phyloP scores from a whole-genome alignment of 2,797 vertebrate genomes.

The Apogon hyalosoma region DNA sequence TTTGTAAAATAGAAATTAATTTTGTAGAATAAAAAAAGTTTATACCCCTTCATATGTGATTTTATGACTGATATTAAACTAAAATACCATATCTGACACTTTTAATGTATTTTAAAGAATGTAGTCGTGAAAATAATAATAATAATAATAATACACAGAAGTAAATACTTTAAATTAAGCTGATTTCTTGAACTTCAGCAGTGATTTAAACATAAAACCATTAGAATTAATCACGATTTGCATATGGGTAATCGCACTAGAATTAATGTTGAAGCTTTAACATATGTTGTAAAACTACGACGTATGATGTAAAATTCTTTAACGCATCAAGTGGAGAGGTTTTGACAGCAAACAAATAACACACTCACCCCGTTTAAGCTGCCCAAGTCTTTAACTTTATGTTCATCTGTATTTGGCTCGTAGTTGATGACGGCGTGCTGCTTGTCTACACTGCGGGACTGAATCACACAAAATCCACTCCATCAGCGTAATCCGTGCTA shows the following conservation, averaged over 20 bases:
- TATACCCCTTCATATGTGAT: background rate
- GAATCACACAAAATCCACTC: slow-evolving; percentile 63
- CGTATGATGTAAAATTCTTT: background rate
- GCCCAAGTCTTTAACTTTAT: slow-evolving; percentile 96
- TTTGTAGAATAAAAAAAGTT: background rate
- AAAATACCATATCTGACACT: too few relatives aligned
- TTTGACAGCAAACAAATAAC: background rate
- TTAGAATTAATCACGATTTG: too few relatives aligned
- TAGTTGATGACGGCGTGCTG: slow-evolving; percentile 99
- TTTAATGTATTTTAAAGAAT: too few relatives aligned
- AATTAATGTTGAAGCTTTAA: too few relatives aligned
- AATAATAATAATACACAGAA: background rate
- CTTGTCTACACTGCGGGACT: slow-evolving; percentile 98
- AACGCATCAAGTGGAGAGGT: background rate
- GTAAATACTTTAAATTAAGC: too few relatives aligned
- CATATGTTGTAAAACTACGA: background rate
- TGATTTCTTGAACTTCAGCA: too few relatives aligned
- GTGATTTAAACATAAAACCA: too few relatives aligned
- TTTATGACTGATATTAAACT: too few relatives aligned
- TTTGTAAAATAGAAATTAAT: background rate
- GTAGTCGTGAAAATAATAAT: background rate
- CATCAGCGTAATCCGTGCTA: slow-evolving; percentile 47
- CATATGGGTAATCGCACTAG: too few relatives aligned
- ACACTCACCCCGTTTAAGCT: slow-evolving; percentile 95
- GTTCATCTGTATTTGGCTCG: slow-evolving; percentile 89